Evolutionary conservation across 1,140 invertebrate species (phyloP).

Genomic region (Drosophila kohkoa): DNA sequence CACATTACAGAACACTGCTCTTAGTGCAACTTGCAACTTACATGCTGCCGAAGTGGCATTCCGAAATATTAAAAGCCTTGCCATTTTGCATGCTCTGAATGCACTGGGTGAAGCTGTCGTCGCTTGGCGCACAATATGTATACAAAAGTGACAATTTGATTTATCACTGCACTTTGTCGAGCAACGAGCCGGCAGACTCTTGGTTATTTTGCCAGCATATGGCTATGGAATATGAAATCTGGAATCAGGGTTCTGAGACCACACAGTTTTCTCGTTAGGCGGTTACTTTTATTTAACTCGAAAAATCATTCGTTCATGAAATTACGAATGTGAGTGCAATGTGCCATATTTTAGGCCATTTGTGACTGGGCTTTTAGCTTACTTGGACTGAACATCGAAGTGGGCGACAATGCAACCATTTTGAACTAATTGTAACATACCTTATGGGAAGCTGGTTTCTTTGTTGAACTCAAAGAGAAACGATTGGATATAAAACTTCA

Average conservation of each 20-base stretch:
- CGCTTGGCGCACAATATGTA: constrained; percentile 66
- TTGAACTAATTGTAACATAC: constrained; percentile 57
- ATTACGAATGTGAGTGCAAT: constrained; percentile 65
- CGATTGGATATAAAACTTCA: background rate
- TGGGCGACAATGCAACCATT: constrained; percentile 39
- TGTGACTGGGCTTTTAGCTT: constrained; percentile 49
- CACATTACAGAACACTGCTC: constrained; percentile 20
- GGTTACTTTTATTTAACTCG: constrained; percentile 22
- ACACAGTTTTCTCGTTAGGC: constrained; percentile 18
- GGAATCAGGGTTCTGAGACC: background rate
- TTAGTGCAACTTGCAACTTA: constrained; percentile 5
- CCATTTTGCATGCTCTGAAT: constrained; percentile 35
- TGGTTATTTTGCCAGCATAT: constrained; percentile 1
- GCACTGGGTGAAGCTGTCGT: constrained; percentile 53
- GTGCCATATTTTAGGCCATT: constrained; percentile 78
- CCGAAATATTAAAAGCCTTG: constrained; percentile 55
- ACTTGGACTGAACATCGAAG: background rate
- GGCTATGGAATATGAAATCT: constrained; percentile 2
- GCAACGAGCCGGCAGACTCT: constrained; percentile 24
- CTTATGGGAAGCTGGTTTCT: background rate
- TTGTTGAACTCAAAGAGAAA: background rate
- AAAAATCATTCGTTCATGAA: constrained; percentile 70
- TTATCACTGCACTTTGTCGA: constrained; percentile 81
- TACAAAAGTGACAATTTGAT: constrained; percentile 84
- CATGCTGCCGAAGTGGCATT: constrained; percentile 25